phyloP scores from a whole-genome alignment of 2,797 vertebrate species.

The Lagodon rhomboides region DNA sequence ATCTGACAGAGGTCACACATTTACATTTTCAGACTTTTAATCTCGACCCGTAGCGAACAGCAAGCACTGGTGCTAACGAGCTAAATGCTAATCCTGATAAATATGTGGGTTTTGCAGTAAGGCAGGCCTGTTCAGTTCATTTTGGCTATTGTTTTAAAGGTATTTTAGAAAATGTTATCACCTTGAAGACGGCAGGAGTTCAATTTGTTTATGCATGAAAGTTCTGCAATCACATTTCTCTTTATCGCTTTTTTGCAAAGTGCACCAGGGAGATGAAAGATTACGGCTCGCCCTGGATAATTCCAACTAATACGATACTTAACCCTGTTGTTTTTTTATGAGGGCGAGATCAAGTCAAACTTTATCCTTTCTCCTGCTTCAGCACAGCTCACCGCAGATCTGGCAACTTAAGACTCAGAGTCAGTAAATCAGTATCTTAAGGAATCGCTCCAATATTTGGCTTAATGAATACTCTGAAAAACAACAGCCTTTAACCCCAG shows the following conservation, averaged over 20 bases:
- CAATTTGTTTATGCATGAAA: not conserved
- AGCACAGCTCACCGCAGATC: not conserved
- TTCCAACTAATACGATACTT: not conserved
- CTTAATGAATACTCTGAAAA: too few species aligned
- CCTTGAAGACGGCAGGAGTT: not conserved
- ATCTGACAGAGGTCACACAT: not conserved
- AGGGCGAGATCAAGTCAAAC: not conserved
- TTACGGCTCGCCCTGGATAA: not conserved
- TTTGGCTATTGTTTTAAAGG: not conserved
- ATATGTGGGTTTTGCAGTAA: not conserved
- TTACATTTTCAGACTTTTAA: not conserved
- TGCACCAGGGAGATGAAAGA: not conserved
- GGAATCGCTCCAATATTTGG: too few species aligned
- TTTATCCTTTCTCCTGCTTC: not conserved
- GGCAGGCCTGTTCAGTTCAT: not conserved
- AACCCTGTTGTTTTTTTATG: not conserved
- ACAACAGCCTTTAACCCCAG: not conserved
- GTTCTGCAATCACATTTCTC: not conserved
- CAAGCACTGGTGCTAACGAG: not conserved
- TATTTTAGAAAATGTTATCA: not conserved
- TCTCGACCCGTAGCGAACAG: not conserved
- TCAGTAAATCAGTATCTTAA: not conserved
- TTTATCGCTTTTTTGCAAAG: not conserved
- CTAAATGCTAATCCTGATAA: conserved; percentile 10
- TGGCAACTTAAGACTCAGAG: not conserved